Conservation (phyloP, 2,888 invertebrate genomes). For the Lacanobia wlatinum region DNA sequence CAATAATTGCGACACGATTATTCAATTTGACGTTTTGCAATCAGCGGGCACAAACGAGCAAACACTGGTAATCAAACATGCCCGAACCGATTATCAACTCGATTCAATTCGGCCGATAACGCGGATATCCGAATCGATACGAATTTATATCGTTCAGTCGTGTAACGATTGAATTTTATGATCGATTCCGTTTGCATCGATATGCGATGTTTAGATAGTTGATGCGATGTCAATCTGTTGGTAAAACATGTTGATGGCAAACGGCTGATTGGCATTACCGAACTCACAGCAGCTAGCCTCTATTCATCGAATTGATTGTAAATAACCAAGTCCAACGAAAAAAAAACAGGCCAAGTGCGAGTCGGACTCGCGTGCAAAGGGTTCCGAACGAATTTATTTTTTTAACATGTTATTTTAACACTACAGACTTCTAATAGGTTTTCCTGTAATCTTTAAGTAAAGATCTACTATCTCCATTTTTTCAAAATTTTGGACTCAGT, state of each 20-base stretch:
- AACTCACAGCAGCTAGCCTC: background rate
- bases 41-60: slow-evolving; percentile 88
- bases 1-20: slow-evolving; percentile 86
- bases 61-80: slow-evolving; percentile 86
- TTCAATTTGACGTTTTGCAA: slow-evolving; percentile 89
- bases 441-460: no score
- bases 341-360: no score
- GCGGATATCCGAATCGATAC: slow-evolving; percentile 68
- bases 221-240: slow-evolving; percentile 9
- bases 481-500: no score
- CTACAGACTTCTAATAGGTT: no score
- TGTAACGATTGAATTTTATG: slow-evolving; percentile 71
- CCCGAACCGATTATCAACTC: slow-evolving; percentile 86
- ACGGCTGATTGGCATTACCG: background rate
- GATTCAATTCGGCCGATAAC: slow-evolving; percentile 73
- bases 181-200: slow-evolving; percentile 57
- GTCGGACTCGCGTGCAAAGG: no score
- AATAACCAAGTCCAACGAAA: background rate
- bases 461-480: no score
- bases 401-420: no score
- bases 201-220: slow-evolving; percentile 45
- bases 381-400: no score
- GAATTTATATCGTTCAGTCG: slow-evolving; percentile 67
- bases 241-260: slow-evolving; percentile 15
- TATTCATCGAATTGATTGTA: background rate